Percentiles rank a stretch among this genome's conserved stretches.
Conservation (phyloP, 2,113 vertebrate species). For the Pogona vitticeps region DNA sequence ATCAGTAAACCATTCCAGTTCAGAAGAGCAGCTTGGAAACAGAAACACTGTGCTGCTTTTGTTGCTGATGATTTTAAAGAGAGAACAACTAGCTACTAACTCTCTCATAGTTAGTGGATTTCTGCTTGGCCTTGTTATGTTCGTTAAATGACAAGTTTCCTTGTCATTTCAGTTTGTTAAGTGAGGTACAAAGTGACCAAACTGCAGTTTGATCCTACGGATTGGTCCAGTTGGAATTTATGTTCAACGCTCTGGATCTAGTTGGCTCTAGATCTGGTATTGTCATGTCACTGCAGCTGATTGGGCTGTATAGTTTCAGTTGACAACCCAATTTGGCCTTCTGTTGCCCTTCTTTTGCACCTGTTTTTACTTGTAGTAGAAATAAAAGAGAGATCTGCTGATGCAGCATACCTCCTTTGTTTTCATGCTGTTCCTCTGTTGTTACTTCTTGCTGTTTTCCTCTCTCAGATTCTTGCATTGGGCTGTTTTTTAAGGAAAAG, state of each 20-base stretch:
- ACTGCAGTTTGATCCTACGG: too few relatives aligned
- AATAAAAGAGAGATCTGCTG: neutral
- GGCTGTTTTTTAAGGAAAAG: neutral
- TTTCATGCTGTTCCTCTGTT: neutral
- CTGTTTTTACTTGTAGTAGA: neutral
- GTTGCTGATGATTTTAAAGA: neutral
- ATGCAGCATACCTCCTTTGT: neutral
- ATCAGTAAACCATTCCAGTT: neutral
- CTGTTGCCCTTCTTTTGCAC: neutral
- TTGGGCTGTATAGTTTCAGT: neutral
- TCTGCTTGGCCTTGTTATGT: neutral
- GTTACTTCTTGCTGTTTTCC: neutral
- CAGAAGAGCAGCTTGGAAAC: neutral
- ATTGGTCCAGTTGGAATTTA: neutral
- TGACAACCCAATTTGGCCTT: neutral
- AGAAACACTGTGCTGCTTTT: neutral
- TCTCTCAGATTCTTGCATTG: conserved; percentile 15
- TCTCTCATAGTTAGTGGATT: neutral
- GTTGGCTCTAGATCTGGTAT: neutral
- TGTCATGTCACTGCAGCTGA: neutral
- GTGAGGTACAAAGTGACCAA: neutral
- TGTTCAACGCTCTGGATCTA: neutral
- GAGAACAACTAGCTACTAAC: neutral
- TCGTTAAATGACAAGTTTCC: neutral
- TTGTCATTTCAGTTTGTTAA: neutral